A percentile compares a stretch with the other conserved stretches of the same genome.
phyloP scores from a whole-genome alignment of 2,797 vertebrate species.

The Sarcophilus harrisii region DNA sequence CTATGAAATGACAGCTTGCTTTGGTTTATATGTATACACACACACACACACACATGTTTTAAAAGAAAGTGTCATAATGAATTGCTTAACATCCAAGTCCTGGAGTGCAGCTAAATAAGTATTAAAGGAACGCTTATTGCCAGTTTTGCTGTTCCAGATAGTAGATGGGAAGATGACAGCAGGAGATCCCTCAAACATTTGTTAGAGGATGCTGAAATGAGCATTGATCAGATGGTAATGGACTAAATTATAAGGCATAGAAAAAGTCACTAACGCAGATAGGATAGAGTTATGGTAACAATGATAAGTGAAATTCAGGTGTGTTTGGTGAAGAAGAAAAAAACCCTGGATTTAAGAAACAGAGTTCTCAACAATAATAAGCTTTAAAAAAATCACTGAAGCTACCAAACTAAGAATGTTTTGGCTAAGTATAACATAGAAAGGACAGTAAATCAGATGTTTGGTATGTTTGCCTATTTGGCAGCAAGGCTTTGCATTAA shows the following conservation, averaged over 20 bases:
- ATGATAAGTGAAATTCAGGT: neutral
- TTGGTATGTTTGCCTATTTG: neutral
- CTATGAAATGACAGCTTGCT: neutral
- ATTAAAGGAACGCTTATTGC: neutral
- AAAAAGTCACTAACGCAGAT: neutral
- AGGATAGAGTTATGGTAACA: neutral
- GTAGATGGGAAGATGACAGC: neutral
- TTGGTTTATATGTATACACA: neutral
- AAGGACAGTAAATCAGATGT: neutral
- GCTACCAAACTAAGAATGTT: neutral
- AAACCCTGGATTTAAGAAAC: neutral
- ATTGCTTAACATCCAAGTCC: neutral
- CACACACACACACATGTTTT: neutral
- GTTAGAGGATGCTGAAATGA: neutral
- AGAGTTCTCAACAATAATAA: neutral
- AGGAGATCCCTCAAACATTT: neutral
- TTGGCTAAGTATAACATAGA: neutral
- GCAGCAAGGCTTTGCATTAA: neutral
- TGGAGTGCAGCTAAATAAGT: neutral
- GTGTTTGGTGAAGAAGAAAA: neutral
- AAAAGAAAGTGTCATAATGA: neutral
- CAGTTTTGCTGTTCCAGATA: neutral
- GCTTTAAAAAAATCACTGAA: neutral
- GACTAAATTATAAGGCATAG: neutral
- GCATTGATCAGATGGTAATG: neutral